phyloP scores from a whole-genome alignment of 2,113 vertebrate species.

The Chlamydotis undulata region DNA sequence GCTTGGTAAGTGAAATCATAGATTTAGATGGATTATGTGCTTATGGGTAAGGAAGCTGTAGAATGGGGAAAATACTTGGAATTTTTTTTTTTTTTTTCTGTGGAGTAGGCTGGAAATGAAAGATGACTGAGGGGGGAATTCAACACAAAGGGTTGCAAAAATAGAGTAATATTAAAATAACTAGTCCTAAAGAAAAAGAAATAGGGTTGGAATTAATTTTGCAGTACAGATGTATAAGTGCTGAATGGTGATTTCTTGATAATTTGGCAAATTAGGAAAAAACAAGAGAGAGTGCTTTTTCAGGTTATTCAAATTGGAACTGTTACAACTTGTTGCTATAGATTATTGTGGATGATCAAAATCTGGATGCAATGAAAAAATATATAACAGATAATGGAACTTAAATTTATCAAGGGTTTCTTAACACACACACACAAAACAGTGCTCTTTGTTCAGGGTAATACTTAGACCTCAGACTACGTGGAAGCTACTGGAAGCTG shows the following conservation, averaged over 20 bases:
- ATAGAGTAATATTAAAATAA: neutral
- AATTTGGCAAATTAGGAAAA: neutral
- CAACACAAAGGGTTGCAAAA: neutral
- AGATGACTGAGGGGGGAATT: neutral
- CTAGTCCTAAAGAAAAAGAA: neutral
- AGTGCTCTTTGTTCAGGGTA: neutral
- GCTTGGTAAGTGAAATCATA: neutral
- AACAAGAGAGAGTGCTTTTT: neutral
- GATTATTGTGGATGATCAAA: neutral
- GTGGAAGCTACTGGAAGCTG: rapidly evolving
- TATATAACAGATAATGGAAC: neutral
- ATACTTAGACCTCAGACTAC: neutral
- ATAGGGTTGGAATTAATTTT: neutral
- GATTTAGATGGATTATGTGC: neutral
- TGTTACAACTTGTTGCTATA: neutral
- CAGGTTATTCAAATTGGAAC: neutral
- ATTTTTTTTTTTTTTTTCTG: neutral
- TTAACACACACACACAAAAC: neutral
- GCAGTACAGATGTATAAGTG: neutral
- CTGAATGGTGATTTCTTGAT: neutral
- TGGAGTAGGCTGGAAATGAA: neutral
- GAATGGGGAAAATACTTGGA: neutral
- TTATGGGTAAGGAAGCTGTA: neutral
- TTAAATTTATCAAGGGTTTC: neutral
- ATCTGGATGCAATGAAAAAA: neutral